phyloP scores from a whole-genome alignment of 92 coral and sea anemone genomes.

The Bergia puertoricense region DNA sequence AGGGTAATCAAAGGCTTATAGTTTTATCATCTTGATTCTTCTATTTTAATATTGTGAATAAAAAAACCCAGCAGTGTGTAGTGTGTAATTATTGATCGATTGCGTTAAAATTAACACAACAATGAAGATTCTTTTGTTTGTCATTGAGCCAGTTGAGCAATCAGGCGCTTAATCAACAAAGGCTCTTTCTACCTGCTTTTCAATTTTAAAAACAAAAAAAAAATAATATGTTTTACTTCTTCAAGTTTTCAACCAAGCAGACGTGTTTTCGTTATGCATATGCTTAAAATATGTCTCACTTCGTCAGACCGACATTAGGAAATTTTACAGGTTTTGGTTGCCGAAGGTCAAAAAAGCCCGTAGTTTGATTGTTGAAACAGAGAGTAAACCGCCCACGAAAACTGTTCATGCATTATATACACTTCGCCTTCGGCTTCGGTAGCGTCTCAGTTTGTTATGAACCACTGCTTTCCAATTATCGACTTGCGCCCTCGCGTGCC shows the following conservation, averaged over 20 bases:
- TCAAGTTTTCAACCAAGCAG: not conserved
- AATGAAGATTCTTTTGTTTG: not conserved
- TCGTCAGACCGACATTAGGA: not conserved
- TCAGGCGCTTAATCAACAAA: not conserved
- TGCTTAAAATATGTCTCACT: not conserved
- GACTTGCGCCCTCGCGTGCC: constrained; percentile 46
- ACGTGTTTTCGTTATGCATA: not conserved
- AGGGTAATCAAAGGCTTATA: too few species aligned
- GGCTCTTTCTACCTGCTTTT: not conserved
- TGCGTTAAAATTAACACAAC: not conserved
- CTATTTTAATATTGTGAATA: too few species aligned
- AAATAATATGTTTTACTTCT: not conserved
- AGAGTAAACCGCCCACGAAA: too few species aligned
- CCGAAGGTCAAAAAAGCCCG: not conserved
- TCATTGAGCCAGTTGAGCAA: not conserved
- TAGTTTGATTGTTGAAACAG: too few species aligned
- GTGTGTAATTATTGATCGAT: not conserved
- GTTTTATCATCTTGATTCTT: too few species aligned
- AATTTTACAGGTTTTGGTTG: not conserved
- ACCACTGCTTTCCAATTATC: constrained; percentile 12
- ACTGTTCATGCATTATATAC: not conserved
- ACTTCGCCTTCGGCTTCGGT: not conserved
- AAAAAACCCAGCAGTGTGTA: not conserved
- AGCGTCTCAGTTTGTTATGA: not conserved
- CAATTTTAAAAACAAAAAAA: too few species aligned